phyloP scores from a whole-genome alignment of 1,140 invertebrate species.

The Scaptomyza hsui region DNA sequence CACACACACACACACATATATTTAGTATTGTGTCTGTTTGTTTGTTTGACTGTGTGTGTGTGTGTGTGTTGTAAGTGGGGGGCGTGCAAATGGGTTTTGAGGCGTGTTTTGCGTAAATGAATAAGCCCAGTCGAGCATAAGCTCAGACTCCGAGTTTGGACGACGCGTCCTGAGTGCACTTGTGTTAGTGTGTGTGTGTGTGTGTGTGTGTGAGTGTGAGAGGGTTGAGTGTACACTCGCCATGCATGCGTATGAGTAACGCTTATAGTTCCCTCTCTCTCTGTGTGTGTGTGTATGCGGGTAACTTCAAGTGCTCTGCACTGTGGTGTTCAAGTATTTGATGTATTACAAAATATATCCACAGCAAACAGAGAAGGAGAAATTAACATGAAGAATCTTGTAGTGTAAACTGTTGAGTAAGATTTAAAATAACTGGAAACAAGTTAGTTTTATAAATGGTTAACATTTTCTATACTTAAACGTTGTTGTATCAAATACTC shows the following conservation, averaged over 20 bases:
- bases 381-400: no score
- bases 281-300: constrained; percentile 21
- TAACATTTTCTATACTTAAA: no score
- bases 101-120: constrained; percentile 73
- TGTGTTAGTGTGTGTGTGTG: constrained; percentile 36
- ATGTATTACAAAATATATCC: constrained; percentile 78
- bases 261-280: constrained; percentile 39
- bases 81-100: constrained; percentile 45
- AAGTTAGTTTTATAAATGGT: no score
- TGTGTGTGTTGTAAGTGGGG: constrained; percentile 55
- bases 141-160: constrained; percentile 44
- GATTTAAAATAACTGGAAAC: no score
- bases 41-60: constrained; percentile 15
- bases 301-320: constrained; percentile 58
- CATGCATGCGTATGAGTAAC: constrained; percentile 79
- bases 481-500: not conserved
- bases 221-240: constrained; percentile 65
- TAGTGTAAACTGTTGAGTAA: no score
- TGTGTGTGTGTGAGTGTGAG: constrained; percentile 22
- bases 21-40: constrained; percentile 8
- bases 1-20: constrained; percentile 16
- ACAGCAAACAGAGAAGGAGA: constrained; percentile 10
- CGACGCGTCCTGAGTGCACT: constrained; percentile 65
- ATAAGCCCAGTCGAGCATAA: constrained; percentile 61
- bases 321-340: constrained; percentile 66